Base-by-base conservation (phyloP, 2,113 vertebrate species). In the Pampusana beccarii region DNA sequence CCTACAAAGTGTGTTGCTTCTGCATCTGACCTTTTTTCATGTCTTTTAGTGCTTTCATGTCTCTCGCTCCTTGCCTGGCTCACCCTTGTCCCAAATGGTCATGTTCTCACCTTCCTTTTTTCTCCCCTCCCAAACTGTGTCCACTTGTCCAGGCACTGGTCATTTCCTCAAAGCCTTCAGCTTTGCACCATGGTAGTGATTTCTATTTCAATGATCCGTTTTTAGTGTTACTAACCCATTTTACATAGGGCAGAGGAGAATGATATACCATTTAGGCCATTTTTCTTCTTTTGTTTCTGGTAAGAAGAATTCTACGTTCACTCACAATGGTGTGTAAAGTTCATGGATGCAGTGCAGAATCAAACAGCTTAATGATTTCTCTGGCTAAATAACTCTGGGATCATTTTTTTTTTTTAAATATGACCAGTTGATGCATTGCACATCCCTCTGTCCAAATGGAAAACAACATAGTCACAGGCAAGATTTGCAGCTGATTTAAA, bases 401-500 rank as follows among this genome's bases (percentile, higher is more conserved):
- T 78, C 7, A 8, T 64, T 48, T 34, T 81, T 75, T 79, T 40
- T 79, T 40, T 93, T 50, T 54, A 18, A 12, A 48, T 38, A 23
- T 51, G 56, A 83, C 34, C 1, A 1, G 25, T 26, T 88, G 88
- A 92, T 88, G 34, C 57, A 67, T 65, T 90, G 56, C 60, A 93
- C 50, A 81, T 83, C 75, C 48, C 31, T 69, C 48, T 72, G 72
- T 92, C 83, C 90, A 94, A 90, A 71, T 65, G 57, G 40, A 92
- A 92, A 92, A 86, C 51, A 94, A 56, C 34, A 65, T 4, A 72
- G 17, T 46, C 48, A 72, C 60, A 53, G 33, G 88, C 70, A 82
- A 92, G 69, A 86, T 72, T 58, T 88, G 72, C 77, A 93, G 77
- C 69, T 92, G 92, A 88, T 90, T 62, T 64, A 57, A 84, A 44